phyloP scores from a whole-genome alignment of 1,140 invertebrate species.

The silkworm (Bombyx mori) region DNA sequence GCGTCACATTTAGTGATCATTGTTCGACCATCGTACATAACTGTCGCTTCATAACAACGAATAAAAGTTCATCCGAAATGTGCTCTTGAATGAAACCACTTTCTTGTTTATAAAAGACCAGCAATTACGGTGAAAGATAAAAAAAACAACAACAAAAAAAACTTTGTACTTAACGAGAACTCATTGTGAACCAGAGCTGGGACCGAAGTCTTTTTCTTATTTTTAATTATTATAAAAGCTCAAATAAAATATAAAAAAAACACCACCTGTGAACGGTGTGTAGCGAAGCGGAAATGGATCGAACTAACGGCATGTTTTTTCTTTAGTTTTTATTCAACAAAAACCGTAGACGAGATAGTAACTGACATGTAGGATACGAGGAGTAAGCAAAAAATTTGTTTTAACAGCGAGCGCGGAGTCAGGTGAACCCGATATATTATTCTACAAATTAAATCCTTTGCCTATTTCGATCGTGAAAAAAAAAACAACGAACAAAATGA shows the following conservation, averaged over 20 bases:
- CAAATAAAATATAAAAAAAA: constrained; percentile 21
- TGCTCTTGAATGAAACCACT: constrained; percentile 9
- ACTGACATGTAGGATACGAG: constrained; percentile 50
- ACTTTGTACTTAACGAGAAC: constrained; percentile 33
- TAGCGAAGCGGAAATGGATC: constrained; percentile 60
- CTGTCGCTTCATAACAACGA: background rate
- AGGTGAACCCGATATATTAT: background rate
- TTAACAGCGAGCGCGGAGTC: constrained; percentile 19
- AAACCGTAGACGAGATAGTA: constrained; percentile 53
- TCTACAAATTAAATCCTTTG: too few relatives aligned
- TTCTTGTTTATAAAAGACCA: constrained; percentile 14
- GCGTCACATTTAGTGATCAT: background rate
- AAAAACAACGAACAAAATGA: too few relatives aligned
- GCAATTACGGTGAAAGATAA: constrained; percentile 27
- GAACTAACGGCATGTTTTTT: constrained; percentile 55
- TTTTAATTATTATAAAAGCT: constrained; percentile 58
- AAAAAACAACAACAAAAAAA: constrained; percentile 21
- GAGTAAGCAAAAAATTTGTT: constrained; percentile 30
- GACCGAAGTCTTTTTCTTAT: constrained; percentile 23
- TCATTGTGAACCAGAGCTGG: constrained; percentile 29
- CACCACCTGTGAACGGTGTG: constrained; percentile 55
- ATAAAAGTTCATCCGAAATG: constrained; percentile 4
- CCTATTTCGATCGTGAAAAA: too few relatives aligned
- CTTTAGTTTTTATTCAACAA: constrained; percentile 42
- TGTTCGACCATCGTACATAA: too few relatives aligned